phyloP scores from a whole-genome alignment of 1,140 invertebrate species.

The Brachystomella parvula region DNA sequence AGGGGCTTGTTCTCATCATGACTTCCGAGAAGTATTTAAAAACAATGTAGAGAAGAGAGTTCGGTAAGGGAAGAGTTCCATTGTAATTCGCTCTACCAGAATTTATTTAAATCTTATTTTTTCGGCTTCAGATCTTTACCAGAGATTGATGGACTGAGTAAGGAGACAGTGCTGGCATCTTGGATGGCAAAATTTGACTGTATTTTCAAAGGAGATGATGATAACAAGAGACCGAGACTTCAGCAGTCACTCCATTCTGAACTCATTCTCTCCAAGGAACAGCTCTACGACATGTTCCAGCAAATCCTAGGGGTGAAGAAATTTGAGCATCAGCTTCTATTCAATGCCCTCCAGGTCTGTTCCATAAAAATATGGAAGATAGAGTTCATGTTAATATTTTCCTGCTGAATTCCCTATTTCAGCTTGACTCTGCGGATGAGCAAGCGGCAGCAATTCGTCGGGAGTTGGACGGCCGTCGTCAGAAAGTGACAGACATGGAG shows the following conservation, averaged over 20 bases:
- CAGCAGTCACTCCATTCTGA: slow-evolving; percentile 84
- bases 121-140: slow-evolving; percentile 71
- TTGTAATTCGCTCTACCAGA: no score
- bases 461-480: slow-evolving; percentile 94
- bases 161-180: slow-evolving; percentile 96
- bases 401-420: slow-evolving; percentile 27
- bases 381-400: slow-evolving; percentile 9
- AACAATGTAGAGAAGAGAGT: slow-evolving; percentile 96
- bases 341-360: slow-evolving; percentile 90
- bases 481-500: slow-evolving; percentile 93
- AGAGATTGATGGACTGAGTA: slow-evolving; percentile 97
- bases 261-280: slow-evolving; percentile 87
- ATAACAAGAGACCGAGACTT: slow-evolving; percentile 75
- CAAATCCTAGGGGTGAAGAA: slow-evolving; percentile 97
- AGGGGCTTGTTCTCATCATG: slow-evolving; percentile 93
- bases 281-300: slow-evolving; percentile 99
- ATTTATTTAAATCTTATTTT: slow-evolving; percentile 6
- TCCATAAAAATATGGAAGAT: slow-evolving; percentile 29
- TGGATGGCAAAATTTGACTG: slow-evolving; percentile 99
- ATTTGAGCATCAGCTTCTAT: slow-evolving; percentile 98
- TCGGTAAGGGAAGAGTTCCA: no score
- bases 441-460: slow-evolving; percentile 97
- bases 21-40: slow-evolving; percentile 97
- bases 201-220: slow-evolving; percentile 92
- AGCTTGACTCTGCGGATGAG: slow-evolving; percentile 98